Conservation (phyloP, 2,113 vertebrate genomes). For the Crocuta crocuta region DNA sequence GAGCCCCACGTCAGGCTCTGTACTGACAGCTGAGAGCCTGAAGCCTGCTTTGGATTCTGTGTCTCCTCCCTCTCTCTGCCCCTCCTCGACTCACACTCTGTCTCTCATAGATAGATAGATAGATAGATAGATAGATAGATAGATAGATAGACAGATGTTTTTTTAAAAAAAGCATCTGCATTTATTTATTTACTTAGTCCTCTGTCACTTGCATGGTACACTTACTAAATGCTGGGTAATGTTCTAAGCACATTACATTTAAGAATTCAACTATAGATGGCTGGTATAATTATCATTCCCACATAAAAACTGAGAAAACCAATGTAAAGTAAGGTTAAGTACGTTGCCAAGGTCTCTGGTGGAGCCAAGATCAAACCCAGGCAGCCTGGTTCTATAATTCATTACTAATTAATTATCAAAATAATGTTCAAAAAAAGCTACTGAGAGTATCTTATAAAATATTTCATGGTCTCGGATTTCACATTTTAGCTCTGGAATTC, state of each 20-base stretch:
- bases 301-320: not conserved
- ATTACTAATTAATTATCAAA: not conserved
- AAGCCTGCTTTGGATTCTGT: too few relatives aligned
- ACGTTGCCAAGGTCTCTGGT: not conserved
- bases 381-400: not conserved
- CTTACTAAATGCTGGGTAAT: not conserved
- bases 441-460: not conserved
- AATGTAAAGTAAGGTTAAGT: not conserved
- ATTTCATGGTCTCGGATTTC: not conserved
- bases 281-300: not conserved
- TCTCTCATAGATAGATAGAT: too few relatives aligned
- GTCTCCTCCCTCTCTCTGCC: too few relatives aligned
- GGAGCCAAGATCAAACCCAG: not conserved
- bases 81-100: too few relatives aligned
- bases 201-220: not conserved
- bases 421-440: not conserved
- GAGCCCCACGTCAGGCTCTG: too few relatives aligned
- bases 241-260: not conserved
- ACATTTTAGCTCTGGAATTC: not conserved
- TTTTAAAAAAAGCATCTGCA: not conserved
- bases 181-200: not conserved
- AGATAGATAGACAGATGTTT: too few relatives aligned
- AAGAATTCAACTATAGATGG: not conserved
- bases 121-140: too few relatives aligned
- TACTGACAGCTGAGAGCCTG: too few relatives aligned